These are phyloP conservation scores for Drosophila athabasca DNA, from an alignment of 1,140 invertebrate species.

Conservation along the genomic window DNA sequence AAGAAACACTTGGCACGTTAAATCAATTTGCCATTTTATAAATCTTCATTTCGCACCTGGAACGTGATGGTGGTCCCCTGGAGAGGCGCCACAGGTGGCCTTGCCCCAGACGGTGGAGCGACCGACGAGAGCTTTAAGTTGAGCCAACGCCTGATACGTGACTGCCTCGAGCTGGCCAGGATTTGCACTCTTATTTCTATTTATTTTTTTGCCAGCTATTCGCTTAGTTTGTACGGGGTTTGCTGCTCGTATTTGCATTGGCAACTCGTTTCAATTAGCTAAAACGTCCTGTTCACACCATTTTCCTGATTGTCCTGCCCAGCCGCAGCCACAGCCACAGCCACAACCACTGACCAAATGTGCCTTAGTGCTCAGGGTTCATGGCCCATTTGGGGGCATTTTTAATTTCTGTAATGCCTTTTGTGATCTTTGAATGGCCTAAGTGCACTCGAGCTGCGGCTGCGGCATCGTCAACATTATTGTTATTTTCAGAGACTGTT, in stretches of 20 bases:
- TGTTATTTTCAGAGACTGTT: slow-evolving; percentile 41
- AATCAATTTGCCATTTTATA: slow-evolving; percentile 81
- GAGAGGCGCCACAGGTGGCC: slow-evolving; percentile 66
- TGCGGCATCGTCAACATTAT: slow-evolving; percentile 25
- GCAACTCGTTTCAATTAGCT: slow-evolving; percentile 72
- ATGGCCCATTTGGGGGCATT: slow-evolving; percentile 66
- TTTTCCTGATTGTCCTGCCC: slow-evolving; percentile 66
- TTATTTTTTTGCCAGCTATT: slow-evolving; percentile 51
- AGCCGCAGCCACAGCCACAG: neutral
- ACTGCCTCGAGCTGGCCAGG: slow-evolving; percentile 46
- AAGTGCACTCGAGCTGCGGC: slow-evolving; percentile 62
- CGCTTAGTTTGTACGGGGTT: slow-evolving; percentile 25
- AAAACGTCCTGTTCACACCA: slow-evolving; percentile 73
- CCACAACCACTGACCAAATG: slow-evolving; percentile 40
- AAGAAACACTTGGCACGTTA: slow-evolving; percentile 71
- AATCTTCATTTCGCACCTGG: slow-evolving; percentile 80
- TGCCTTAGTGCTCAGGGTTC: slow-evolving; percentile 49
- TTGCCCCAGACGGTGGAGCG: slow-evolving; percentile 4
- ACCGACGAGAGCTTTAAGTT: slow-evolving; percentile 30
- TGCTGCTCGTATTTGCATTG: slow-evolving; percentile 48
- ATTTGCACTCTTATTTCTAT: slow-evolving; percentile 63
- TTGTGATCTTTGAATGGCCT: slow-evolving; percentile 59
- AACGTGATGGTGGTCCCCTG: slow-evolving; percentile 51
- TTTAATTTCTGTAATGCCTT: slow-evolving; percentile 80
- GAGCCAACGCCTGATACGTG: slow-evolving; percentile 56